Evolutionary conservation across 1,140 invertebrate species (phyloP), one percentile per base, ranked within the genome.

Genomic region (Adoxophyes honmai): DNA sequence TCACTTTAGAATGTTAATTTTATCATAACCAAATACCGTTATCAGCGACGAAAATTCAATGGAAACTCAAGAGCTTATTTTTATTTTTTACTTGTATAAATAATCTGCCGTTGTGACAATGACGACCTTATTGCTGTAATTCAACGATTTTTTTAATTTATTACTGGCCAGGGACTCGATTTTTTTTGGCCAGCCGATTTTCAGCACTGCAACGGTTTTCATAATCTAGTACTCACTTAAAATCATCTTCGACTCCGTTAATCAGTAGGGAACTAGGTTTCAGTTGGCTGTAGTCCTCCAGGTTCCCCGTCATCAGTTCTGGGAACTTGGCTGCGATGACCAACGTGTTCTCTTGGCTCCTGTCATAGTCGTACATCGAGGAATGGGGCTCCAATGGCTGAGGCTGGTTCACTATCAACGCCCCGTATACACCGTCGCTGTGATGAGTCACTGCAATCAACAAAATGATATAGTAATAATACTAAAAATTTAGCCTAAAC

Each of bases 361-460:
- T 75, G 70, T 96, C 95, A 14, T 91, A 86, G 70, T 96, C 95
- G 66, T 95, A 96, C 0, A 93, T 71, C 6, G 89, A 70, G 7
- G 87, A 81, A 59, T 94, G 92, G 0, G 91, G 91, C 34, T 96
- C 94, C 6, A 89, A 76, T 44, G 91, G 89, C 4, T 91, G 90
- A 0, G 92, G 90, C 42, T 92, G 89, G 33, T 93, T 90, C 1
- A 96, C 91, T 5, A 97, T 92, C 7, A 97, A 75, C 0, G 94
- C 85, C 0, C 96, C 96, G 70, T 94, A 96, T 0, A 94, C 89
- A 1, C 96, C 96, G 70, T 97, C 95, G 8, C 92, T 92, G 39
- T 95, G 89, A 79, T 97, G 96, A 4, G 92, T 82, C 73, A 89
- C 89, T 90, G 68, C 38, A 76, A 78, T 54, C 18, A 61, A 51